phyloP scores from a whole-genome alignment of 2,113 vertebrate species.

The Mesitornis unicolor region DNA sequence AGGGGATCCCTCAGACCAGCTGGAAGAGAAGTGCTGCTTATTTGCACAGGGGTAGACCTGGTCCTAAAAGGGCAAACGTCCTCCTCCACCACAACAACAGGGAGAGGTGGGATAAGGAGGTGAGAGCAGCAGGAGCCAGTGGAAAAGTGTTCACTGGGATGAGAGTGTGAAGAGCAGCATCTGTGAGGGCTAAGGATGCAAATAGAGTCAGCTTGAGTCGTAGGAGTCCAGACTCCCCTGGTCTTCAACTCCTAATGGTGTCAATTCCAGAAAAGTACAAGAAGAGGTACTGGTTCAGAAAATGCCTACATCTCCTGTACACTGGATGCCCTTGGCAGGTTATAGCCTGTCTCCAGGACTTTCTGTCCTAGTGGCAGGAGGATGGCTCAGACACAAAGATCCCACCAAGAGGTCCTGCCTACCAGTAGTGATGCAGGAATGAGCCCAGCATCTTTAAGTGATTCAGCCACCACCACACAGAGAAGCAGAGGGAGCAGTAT shows the following conservation, averaged over 20 bases:
- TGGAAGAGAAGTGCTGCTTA: neutral
- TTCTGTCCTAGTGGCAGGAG: neutral
- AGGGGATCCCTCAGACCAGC: neutral
- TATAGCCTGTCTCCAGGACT: neutral
- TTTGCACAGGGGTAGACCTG: neutral
- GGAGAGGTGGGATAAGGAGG: neutral
- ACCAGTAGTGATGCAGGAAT: neutral
- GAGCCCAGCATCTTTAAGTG: neutral
- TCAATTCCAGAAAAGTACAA: neutral
- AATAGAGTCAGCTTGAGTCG: neutral
- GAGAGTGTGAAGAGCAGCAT: accelerated
- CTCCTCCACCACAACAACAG: neutral
- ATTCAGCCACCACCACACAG: neutral
- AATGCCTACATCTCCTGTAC: neutral
- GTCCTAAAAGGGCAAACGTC: neutral
- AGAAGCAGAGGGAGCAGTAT: neutral
- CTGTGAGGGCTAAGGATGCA: neutral
- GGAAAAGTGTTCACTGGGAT: neutral
- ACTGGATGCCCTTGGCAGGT: neutral
- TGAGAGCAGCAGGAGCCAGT: neutral
- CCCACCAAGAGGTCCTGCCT: neutral
- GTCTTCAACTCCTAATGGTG: neutral
- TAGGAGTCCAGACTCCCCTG: neutral
- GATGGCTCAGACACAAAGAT: neutral
- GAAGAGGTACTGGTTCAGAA: neutral